A percentile compares a stretch with the other conserved stretches of the same genome.
Conservation (phyloP, 2,797 vertebrate genomes). For the Squalus acanthias region DNA sequence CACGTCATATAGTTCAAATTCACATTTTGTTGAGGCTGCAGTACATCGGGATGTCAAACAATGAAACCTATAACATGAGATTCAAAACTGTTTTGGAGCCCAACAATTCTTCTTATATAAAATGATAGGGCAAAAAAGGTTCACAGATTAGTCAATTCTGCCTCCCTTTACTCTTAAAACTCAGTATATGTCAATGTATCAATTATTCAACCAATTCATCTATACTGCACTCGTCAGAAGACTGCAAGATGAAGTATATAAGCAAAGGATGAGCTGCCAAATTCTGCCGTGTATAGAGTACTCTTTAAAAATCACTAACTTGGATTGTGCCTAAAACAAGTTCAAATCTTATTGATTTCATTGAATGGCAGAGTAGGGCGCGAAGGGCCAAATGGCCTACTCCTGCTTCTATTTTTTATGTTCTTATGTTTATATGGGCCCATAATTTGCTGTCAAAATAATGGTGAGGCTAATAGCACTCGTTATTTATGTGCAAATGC, state of each 20-base stretch:
- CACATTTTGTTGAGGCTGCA: not conserved
- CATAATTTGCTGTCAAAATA: too few species aligned
- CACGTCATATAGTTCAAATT: not conserved
- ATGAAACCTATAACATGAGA: not conserved
- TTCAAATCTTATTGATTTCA: not conserved
- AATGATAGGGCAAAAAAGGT: too few species aligned
- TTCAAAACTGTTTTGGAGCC: not conserved
- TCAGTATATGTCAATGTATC: not conserved
- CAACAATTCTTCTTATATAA: too few species aligned
- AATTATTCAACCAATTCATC: not conserved
- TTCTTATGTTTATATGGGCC: too few species aligned
- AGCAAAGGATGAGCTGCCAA: not conserved
- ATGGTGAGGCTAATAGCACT: too few species aligned
- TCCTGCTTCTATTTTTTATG: too few species aligned
- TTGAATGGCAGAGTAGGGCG: too few species aligned
- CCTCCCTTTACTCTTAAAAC: too few species aligned
- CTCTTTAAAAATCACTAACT: not conserved
- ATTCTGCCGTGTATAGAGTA: not conserved
- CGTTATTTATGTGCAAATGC: too few species aligned
- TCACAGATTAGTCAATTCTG: too few species aligned
- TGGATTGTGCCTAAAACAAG: not conserved
- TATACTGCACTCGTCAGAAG: not conserved
- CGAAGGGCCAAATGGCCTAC: too few species aligned
- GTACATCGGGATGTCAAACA: not conserved
- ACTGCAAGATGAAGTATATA: not conserved